phyloP scores from a whole-genome alignment of 2,888 invertebrate species.

The Alitta virens region DNA sequence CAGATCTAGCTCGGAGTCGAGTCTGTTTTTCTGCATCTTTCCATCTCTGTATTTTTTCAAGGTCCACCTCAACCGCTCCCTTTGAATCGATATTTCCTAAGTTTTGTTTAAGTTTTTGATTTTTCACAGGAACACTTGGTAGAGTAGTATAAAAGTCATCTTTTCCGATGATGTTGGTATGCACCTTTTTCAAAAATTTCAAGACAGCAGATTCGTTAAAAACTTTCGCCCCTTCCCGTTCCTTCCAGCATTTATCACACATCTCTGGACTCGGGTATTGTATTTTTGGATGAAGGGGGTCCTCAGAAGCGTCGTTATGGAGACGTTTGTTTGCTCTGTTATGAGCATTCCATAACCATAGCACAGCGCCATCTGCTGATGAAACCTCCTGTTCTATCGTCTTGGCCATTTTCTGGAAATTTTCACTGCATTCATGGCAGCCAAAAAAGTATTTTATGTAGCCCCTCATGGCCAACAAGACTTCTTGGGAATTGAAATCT shows the following conservation, averaged over 20 bases:
- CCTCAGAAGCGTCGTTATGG: constrained; percentile 81
- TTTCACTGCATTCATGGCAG: constrained; percentile 83
- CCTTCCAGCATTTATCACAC: constrained; percentile 62
- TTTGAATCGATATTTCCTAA: background rate
- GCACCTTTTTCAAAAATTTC: constrained; percentile 1
- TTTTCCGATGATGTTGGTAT: background rate
- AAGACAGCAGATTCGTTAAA: constrained; percentile 9
- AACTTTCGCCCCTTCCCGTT: background rate
- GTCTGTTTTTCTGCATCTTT: too few species aligned
- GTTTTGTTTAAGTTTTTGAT: background rate
- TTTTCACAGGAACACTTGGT: background rate
- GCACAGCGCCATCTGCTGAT: constrained; percentile 59
- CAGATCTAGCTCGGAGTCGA: too few species aligned
- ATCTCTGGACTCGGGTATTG: constrained; percentile 75
- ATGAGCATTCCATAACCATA: constrained; percentile 94
- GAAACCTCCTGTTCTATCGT: constrained; percentile 60
- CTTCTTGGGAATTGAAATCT: constrained; percentile 56
- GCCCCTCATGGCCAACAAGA: constrained; percentile 79
- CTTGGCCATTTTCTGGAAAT: constrained; percentile 84
- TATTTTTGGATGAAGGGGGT: constrained; percentile 83
- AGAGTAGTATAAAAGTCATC: too few species aligned
- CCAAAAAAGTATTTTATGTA: constrained; percentile 92
- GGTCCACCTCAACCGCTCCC: background rate
- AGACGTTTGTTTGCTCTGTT: constrained; percentile 85
- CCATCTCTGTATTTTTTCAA: too few species aligned